A percentile compares a stretch with the other conserved stretches of the same genome.
Conservation (phyloP, 2,797 vertebrate species). For the Botia almorhae region DNA sequence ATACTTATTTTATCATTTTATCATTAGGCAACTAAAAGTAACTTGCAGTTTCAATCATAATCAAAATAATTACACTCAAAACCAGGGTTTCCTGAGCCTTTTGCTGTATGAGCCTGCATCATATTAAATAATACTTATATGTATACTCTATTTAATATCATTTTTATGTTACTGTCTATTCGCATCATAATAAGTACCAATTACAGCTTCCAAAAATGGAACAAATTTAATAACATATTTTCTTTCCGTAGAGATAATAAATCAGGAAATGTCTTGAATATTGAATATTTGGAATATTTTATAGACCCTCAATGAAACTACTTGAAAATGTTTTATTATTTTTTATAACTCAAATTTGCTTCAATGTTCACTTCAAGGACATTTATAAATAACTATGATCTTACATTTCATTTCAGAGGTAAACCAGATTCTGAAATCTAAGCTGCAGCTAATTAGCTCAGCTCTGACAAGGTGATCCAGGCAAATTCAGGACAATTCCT, state of each 20-base stretch:
- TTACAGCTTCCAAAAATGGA: too few relatives aligned
- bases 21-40: neutral
- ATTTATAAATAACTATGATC: neutral
- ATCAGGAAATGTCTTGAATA: too few relatives aligned
- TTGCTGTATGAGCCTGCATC: neutral
- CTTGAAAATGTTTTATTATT: neutral
- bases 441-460: constrained; percentile 35
- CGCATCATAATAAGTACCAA: too few relatives aligned
- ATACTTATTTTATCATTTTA: constrained; percentile 11
- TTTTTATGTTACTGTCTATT: too few relatives aligned
- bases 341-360: constrained; percentile 1
- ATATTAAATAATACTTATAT: too few relatives aligned
- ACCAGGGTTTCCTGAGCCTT: neutral
- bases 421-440: constrained; percentile 1
- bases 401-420: constrained; percentile 1
- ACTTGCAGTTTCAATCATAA: neutral
- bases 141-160: too few relatives aligned
- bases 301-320: neutral
- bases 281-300: neutral
- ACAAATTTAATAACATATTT: neutral
- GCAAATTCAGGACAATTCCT: constrained; percentile 38
- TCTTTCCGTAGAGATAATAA: neutral
- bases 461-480: constrained; percentile 40
- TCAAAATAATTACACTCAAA: too few relatives aligned
- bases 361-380: neutral